Base-by-base conservation (phyloP, 2,113 vertebrate genomes). In the Pyxicephalus adspersus region DNA sequence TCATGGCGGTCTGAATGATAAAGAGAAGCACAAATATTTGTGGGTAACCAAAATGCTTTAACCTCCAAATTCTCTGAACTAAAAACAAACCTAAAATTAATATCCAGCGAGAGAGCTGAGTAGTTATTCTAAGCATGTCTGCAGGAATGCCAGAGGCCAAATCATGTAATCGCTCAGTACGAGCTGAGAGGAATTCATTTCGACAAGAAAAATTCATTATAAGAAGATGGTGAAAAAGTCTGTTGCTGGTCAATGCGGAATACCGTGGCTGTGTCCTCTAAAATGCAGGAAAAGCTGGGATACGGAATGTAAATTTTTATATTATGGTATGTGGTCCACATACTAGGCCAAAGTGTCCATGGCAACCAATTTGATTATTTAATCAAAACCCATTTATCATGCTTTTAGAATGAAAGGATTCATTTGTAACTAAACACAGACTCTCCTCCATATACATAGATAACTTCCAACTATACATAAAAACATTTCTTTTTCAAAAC, bases 101-200 rank as follows among this genome's bases (percentile, higher is more conserved):
- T 71, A 23, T 16, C 9, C 25, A 20, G 68, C 22, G 15, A n/a
- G 66, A 70, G 77, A 28, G 68, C 16, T 20, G 0, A 25, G 28
- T 26, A 9, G 19, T 64, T 63, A 64, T 81, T 64, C 67, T 25
- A 9, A 64, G 60, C 60, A 11, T 52, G 78, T 81, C 67, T 63
- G 38, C 58, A 54, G 60, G 3, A 64, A 57, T 51, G 78, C 78
- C 78, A 25, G 38, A 81, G 78, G 78, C 34, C 38, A 55, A 72
- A 72, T 54, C 68, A 38, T 78, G 64, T 78, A 78, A 78, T 67
- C 52, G 64, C 76, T 77, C 26, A 55, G 23, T 66, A 78, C 64
- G 31, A 81, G 58, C 78, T 29, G 55, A 64, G 45, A 38, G 67
- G 20, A 64, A 64, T 72, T 64, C 55, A 80, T 72, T 80, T 61